Evolutionary conservation across 2,113 vertebrate genomes (phyloP), one percentile per base, ranked within the genome.

Genomic region (Pyrgilauda ruficollis): DNA sequence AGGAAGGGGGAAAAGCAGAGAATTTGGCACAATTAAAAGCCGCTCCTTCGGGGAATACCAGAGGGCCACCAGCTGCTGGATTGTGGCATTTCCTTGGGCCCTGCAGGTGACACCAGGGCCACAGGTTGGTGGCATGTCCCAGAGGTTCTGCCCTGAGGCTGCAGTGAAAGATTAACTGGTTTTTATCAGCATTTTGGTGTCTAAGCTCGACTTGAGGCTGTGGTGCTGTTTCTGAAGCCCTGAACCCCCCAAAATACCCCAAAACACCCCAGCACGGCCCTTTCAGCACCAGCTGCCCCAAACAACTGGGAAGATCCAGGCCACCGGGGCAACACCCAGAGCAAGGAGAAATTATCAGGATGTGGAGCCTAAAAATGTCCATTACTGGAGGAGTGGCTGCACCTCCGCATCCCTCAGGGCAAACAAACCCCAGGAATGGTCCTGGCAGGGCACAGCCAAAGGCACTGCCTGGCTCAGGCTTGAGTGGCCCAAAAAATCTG

Each of bases 361-460:
- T 46, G 41, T 52, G 43, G 35, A 49, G 22, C 19, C 28, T 53
- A 37, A 63, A 74, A 85, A 17, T 2, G 7, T 11, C 12, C 20
- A 7, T 55, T 43, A 3, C 8, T 43, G 30, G 47, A 72, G 47
- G 68, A 31, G 46, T 6, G 41, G 53, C 47, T 20, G 37, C 61
- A 62, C 8, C 69, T 28, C 4, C 15, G 11, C 53, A 67, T 15
- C 61, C 24, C 56, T 74, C 31, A 10, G 0, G 0, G 83, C 50
- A 64, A 33, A 13, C 28, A 15, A 5, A 1, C 20, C 11, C 18
- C 0, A 0, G 14, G 13, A 33, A 49, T 1, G 26, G 39, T 4
- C 53, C n/a, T 15, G 67, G 7, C 17, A 8, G 0, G 1, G 62
- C 33, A n/a, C n/a, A 30, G 55, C 90, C 64, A 31, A 47, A 62